These are phyloP conservation scores for Drosophila melanica DNA, from an alignment of 1,140 invertebrate species.

Conservation along the genomic window DNA sequence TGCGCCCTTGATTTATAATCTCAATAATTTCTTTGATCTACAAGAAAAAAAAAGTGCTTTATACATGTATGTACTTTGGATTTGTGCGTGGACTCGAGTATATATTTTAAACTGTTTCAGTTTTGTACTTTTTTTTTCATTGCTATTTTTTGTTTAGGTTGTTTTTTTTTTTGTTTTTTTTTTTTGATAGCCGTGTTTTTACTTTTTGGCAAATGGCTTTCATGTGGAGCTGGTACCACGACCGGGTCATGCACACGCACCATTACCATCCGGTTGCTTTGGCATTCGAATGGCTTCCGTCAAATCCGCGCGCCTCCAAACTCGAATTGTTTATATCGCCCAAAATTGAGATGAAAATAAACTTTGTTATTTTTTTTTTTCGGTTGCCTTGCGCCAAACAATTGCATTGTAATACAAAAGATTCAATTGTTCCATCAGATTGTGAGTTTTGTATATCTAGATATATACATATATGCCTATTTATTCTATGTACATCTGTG, in stretches of 20 bases:
- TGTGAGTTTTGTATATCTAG: conserved; percentile 14
- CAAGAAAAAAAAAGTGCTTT: conserved; percentile 59
- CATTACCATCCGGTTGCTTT: conserved; percentile 71
- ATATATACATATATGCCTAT: conserved; percentile 8
- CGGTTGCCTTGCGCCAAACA: conserved; percentile 52
- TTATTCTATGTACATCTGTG: conserved; percentile 1
- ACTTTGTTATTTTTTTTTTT: conserved; percentile 16
- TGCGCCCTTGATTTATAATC: conserved; percentile 68
- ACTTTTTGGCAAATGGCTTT: conserved; percentile 51
- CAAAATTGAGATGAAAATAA: conserved; percentile 72
- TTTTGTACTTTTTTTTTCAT: background rate
- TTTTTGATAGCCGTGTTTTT: conserved; percentile 8
- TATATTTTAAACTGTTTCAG: background rate
- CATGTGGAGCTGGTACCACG: conserved; percentile 50
- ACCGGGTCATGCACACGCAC: conserved; percentile 45
- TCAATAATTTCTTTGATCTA: conserved; percentile 64
- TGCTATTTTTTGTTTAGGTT: conserved; percentile 13
- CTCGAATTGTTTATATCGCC: conserved; percentile 72
- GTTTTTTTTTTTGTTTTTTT: background rate
- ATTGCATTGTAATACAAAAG: conserved; percentile 62
- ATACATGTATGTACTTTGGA: conserved; percentile 48
- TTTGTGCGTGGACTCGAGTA: conserved; percentile 39
- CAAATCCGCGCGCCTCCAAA: conserved; percentile 43
- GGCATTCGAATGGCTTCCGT: conserved; percentile 68
- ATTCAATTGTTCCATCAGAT: conserved; percentile 17